Evolutionary conservation across 2,888 invertebrate species (phyloP).

Genomic region (Linyphia triangularis): DNA sequence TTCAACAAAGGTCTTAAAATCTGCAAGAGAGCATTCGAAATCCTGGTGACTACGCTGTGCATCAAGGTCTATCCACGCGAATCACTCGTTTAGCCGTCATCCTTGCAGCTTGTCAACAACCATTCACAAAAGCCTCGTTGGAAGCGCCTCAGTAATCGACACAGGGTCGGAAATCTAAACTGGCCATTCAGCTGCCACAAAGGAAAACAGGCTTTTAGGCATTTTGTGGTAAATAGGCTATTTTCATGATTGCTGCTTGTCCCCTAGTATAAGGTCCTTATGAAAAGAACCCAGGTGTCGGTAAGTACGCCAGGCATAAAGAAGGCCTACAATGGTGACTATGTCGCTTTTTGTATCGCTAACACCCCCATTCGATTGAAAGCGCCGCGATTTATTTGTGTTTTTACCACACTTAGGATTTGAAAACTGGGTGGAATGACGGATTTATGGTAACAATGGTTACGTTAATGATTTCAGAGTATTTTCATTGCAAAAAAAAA

Average conservation of each 20-base stretch:
- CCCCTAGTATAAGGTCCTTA: not conserved
- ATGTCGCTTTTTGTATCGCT: slow-evolving; percentile 40
- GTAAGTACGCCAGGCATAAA: slow-evolving; percentile 9
- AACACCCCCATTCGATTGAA: slow-evolving; percentile 13
- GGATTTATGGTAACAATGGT: not conserved
- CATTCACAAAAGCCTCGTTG: not conserved
- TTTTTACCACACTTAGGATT: slow-evolving; percentile 1
- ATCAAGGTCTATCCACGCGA: not conserved
- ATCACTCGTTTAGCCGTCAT: not conserved
- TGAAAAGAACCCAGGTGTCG: slow-evolving; percentile 57
- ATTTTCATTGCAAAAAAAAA: not conserved
- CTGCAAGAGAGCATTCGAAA: not conserved
- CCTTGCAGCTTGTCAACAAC: slow-evolving; percentile 36
- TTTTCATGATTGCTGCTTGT: slow-evolving; percentile 25
- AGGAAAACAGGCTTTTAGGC: slow-evolving; percentile 31
- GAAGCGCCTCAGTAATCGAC: not conserved
- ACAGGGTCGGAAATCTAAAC: slow-evolving; percentile 30
- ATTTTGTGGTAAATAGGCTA: slow-evolving; percentile 57
- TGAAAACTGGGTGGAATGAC: not conserved
- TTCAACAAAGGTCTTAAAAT: not conserved
- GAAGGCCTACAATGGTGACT: slow-evolving; percentile 4
- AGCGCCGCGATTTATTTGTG: slow-evolving; percentile 42
- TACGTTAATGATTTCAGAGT: not conserved
- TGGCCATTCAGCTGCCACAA: slow-evolving; percentile 49
- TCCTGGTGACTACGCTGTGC: not conserved